phyloP scores from a whole-genome alignment of 2,797 vertebrate genomes.

The Centroberyx gerrardi region DNA sequence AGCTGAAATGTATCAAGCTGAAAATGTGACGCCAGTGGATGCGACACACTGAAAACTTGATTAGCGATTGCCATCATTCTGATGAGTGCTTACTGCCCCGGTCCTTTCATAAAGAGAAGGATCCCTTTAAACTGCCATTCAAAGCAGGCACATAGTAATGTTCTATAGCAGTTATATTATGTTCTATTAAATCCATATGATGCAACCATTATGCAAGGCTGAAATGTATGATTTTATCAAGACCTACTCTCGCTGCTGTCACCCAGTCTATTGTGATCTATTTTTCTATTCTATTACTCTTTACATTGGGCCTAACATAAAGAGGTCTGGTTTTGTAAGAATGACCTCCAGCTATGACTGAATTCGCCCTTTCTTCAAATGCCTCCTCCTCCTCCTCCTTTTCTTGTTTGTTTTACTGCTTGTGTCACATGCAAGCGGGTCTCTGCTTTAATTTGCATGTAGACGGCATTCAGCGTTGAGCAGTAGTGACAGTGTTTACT shows the following conservation, averaged over 20 bases:
- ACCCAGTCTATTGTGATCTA: not conserved
- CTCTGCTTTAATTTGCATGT: not conserved
- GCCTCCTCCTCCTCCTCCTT: not conserved
- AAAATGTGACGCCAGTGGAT: not conserved
- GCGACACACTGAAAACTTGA: no score
- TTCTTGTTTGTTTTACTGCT: not conserved
- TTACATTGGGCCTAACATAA: not conserved
- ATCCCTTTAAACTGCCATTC: no score
- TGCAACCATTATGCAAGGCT: not conserved
- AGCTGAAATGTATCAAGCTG: not conserved
- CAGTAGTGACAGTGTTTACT: not conserved
- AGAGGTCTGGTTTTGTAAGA: not conserved
- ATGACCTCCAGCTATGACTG: not conserved
- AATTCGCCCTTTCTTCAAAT: not conserved
- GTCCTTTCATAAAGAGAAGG: no score
- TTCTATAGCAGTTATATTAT: not conserved
- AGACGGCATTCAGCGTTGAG: not conserved
- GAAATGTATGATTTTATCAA: not conserved
- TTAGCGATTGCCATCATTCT: no score
- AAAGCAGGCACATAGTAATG: no score
- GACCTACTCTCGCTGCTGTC: not conserved
- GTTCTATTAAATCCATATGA: no score
- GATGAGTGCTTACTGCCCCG: no score
- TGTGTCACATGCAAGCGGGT: not conserved
- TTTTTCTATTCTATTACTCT: not conserved